Conservation (phyloP, 1,140 invertebrate species). For the Alviniconcha marisindica region DNA sequence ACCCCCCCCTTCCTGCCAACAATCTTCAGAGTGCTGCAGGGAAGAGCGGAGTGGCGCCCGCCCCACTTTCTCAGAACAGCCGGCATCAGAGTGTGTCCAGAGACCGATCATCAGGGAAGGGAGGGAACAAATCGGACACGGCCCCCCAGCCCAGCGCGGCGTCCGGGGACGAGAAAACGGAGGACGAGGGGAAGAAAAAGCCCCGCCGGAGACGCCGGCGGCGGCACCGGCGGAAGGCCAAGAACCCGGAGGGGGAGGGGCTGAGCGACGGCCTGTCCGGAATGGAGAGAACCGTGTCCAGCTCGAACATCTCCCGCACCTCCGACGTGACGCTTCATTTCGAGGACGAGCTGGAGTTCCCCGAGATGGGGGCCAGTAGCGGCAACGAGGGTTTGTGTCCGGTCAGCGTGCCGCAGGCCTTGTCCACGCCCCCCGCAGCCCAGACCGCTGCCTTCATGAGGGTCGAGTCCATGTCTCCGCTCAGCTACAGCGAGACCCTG, state of each 20-base stretch:
- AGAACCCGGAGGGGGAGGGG: conserved; percentile 50
- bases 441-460: background rate
- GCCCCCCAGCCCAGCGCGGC: conserved; percentile 15
- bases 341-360: conserved; percentile 71
- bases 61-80: background rate
- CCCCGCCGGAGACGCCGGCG: conserved; percentile 42
- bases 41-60: background rate
- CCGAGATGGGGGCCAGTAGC: conserved; percentile 48
- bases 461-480: conserved; percentile 23
- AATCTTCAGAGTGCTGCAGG: background rate
- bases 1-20: background rate
- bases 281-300: conserved; percentile 42
- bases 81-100: background rate
- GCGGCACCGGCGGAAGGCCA: conserved; percentile 29
- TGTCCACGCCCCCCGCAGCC: background rate
- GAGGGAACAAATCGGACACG: background rate
- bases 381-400: background rate
- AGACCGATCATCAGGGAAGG: background rate
- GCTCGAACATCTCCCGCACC: conserved; percentile 49
- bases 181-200: conserved; percentile 45
- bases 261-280: conserved; percentile 40
- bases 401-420: background rate
- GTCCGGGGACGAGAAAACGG: conserved; percentile 45
- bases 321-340: conserved; percentile 63
- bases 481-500: conserved; percentile 64